Conservation (phyloP, 2,113 vertebrate genomes). For the Vicugna pacos region DNA sequence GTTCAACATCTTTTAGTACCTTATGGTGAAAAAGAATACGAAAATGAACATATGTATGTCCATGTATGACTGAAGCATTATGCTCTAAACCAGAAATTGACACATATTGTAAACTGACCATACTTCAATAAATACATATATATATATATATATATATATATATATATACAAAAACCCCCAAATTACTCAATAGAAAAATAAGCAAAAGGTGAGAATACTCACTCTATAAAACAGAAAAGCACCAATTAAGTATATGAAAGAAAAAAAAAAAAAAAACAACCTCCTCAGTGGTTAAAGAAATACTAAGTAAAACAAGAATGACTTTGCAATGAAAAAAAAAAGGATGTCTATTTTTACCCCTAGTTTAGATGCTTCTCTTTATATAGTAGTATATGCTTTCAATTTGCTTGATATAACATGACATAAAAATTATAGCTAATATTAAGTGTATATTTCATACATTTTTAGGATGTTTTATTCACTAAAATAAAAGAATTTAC, state of each 20-base stretch:
- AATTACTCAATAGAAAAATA: slow-evolving; percentile 15
- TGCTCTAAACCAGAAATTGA: no score
- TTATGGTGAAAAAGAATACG: no score
- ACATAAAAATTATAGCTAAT: background rate
- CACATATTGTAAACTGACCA: no score
- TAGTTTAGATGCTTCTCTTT: background rate
- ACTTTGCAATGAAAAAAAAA: background rate
- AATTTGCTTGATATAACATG: background rate
- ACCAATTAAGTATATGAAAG: background rate
- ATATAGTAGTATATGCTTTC: background rate
- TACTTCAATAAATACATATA: no score
- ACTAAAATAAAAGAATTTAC: background rate
- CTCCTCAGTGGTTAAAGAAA: background rate
- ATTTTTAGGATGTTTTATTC: background rate
- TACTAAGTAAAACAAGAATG: slow-evolving; percentile 49
- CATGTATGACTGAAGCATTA: no score
- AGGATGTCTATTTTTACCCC: no score
- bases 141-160: background rate
- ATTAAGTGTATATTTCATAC: background rate
- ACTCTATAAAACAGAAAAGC: slow-evolving; percentile 19
- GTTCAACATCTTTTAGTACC: no score
- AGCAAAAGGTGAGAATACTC: background rate
- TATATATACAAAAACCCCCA: no score
- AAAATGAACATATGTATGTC: no score
- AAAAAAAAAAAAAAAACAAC: background rate